These are phyloP conservation scores for Micromesistius poutassou DNA, from an alignment of 2,797 vertebrate genomes.

Conservation along the genomic window DNA sequence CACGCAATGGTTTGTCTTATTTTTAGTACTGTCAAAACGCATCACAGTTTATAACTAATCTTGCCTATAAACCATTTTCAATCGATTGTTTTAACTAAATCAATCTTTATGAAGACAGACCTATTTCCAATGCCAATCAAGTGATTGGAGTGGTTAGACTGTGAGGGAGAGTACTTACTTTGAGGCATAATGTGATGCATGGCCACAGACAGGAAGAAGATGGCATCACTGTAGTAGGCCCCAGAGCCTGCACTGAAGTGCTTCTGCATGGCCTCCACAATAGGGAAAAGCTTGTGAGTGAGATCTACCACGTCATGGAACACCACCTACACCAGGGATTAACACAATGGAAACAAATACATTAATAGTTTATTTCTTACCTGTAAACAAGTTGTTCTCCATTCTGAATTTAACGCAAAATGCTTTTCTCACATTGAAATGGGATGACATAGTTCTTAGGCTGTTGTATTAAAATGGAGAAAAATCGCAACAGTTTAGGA, in stretches of 20 bases:
- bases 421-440: neutral
- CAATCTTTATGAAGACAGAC: neutral
- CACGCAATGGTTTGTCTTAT: constrained; percentile 30
- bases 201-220: constrained; percentile 96
- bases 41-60: neutral
- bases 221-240: constrained; percentile 93
- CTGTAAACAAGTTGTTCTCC: neutral
- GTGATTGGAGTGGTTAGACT: neutral
- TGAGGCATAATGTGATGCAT: constrained; percentile 94
- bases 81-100: neutral
- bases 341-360: constrained; percentile 3
- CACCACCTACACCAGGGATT: constrained; percentile 72
- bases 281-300: constrained; percentile 87
- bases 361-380: neutral
- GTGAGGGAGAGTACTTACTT: constrained; percentile 71
- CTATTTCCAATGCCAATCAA: neutral
- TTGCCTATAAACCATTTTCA: neutral
- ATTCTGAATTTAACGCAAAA: neutral
- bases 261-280: constrained; percentile 94
- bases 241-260: constrained; percentile 93
- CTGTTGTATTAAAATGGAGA: neutral
- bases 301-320: constrained; percentile 86
- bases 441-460: neutral
- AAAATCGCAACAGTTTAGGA: neutral
- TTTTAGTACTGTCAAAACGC: neutral